Evolutionary conservation across 53 echinoderm and acorn worm genomes (phyloP), one percentile per base, ranked within the genome.

Genomic region (Paracentrotus lividus): DNA sequence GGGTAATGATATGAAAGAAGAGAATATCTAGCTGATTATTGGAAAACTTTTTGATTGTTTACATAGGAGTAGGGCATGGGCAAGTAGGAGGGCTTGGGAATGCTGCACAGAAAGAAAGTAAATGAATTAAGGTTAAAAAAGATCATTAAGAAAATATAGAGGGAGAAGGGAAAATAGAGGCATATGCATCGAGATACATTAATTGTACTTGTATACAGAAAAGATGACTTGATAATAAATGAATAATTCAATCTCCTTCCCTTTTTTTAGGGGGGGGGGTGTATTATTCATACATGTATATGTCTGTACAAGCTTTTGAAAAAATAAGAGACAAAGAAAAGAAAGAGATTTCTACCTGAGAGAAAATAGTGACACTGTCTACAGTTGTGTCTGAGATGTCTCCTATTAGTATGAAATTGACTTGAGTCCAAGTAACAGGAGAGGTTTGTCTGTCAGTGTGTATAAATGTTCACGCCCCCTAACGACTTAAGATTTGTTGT

Each of bases 381-480:
- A 8, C 49, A 26, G 45, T 47, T 81, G 47, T 81, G 81, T 81
- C 44, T 81, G 81, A 47, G 81, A 26, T 10, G 31, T 81, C 81
- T 26, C 72, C 40, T 81, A 24, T 45, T 10, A 81, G 44, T 16
- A 45, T 44, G 3, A 77, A 77, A 42, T 81, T 49, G 81, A 81
- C 81, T 81, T 12, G 81, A 81, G 47, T 81, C 81, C 81, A 81
- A 81, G 81, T 81, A n/a, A 81, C 45, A 56, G 14, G 36, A 87
- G 34, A 57, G 56, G 57, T 57, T 1, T 57, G 47, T 87, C 87
- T 87, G 87, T 87, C 87, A 54, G n/a, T 87, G 29, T 20, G 57
- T 21, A 55, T 57, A 87, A 87, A 87, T 56, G 21, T 9, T 87
- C 57, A 87, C 87, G 57, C 87, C 87, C 85, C 87, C 57, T 38